These are phyloP conservation scores for Gymnocypris eckloni DNA, from an alignment of 2,797 vertebrate species.

Conservation along the genomic window DNA sequence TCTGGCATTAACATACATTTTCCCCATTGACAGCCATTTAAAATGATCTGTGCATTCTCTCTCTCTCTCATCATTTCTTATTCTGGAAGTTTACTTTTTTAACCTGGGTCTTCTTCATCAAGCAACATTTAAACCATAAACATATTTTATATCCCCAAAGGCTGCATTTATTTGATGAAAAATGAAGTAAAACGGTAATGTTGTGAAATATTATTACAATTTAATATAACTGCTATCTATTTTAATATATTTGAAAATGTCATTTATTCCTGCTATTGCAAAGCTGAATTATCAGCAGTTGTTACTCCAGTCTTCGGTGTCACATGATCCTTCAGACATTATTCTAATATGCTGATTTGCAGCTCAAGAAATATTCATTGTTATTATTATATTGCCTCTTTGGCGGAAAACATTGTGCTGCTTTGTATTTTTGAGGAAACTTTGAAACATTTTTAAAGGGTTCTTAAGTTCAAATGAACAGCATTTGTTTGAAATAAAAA, in stretches of 20 bases:
- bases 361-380: background rate
- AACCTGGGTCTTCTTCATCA: background rate
- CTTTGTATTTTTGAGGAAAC: background rate
- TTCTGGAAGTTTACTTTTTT: no score
- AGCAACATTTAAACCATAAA: background rate
- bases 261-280: background rate
- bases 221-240: background rate
- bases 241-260: background rate
- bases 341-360: background rate
- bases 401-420: background rate
- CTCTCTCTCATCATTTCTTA: background rate
- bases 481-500: background rate
- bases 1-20: background rate
- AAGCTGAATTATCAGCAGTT: background rate
- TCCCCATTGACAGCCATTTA: background rate
- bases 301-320: background rate
- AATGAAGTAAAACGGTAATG: background rate
- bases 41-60: background rate
- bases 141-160: background rate
- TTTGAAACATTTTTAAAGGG: background rate
- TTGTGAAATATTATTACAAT: background rate
- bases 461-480: background rate
- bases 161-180: background rate
- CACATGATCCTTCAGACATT: constrained; percentile 2
- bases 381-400: background rate